These are phyloP conservation scores for Drosophila barbarae DNA, from an alignment of 2,888 invertebrate species.

Conservation along the genomic window DNA sequence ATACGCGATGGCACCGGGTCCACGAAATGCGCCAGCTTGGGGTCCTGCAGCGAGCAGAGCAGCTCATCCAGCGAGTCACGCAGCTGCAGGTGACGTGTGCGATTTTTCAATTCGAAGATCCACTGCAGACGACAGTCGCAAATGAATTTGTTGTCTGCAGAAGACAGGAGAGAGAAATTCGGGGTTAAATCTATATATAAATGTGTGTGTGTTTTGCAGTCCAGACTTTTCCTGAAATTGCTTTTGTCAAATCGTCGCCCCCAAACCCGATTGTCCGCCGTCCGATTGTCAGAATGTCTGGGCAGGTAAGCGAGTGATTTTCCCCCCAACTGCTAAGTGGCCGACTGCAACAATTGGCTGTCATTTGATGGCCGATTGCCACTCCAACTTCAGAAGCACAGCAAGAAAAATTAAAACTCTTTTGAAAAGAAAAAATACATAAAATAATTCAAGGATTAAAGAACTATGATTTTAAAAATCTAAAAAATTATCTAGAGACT, in stretches of 20 bases:
- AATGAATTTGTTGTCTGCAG: constrained; percentile 89
- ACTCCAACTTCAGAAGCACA: constrained; percentile 13
- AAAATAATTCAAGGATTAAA: too few relatives aligned
- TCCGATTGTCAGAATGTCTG: constrained; percentile 24
- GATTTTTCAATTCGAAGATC: constrained; percentile 86
- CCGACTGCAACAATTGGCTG: constrained; percentile 70
- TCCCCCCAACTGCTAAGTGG: constrained; percentile 59
- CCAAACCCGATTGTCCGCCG: constrained; percentile 5
- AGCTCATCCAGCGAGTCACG: constrained; percentile 86
- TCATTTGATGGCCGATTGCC: constrained; percentile 58
- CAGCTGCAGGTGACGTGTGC: constrained; percentile 86
- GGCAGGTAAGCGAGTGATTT: constrained; percentile 40
- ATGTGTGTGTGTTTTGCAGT: constrained; percentile 8
- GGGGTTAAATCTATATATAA: constrained; percentile 25
- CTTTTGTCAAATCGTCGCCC: constrained; percentile 61
- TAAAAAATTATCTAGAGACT: background rate
- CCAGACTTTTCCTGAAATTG: constrained; percentile 53
- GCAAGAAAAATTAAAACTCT: background rate
- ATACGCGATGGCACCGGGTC: constrained; percentile 75
- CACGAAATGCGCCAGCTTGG: constrained; percentile 71
- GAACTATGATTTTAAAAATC: background rate
- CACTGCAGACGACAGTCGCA: constrained; percentile 91
- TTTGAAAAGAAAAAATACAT: background rate
- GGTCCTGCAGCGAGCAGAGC: constrained; percentile 84
- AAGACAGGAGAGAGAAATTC: constrained; percentile 46